A percentile compares a stretch with the other conserved stretches of the same genome.
Conservation (phyloP, 2,113 vertebrate genomes). For the Phocoena sinus region DNA sequence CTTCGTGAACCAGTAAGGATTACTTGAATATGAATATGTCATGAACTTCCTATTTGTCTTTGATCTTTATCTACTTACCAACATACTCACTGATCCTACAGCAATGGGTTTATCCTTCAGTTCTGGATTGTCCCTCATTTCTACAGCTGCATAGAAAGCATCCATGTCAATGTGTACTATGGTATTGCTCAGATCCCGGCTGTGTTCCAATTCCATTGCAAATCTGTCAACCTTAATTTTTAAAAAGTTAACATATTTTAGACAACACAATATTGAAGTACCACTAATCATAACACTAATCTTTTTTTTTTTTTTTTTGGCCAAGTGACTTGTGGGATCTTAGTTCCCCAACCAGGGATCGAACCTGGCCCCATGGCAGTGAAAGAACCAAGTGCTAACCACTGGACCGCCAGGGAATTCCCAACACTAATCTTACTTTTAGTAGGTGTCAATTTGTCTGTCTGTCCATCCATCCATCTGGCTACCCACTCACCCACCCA, state of each 20-base stretch:
- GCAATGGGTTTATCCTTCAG: slow-evolving; percentile 94
- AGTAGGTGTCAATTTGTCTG: neutral
- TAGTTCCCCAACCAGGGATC: neutral
- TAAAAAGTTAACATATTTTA: slow-evolving; percentile 17
- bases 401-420: neutral
- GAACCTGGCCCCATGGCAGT: neutral
- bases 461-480: neutral
- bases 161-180: slow-evolving; percentile 99
- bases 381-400: neutral
- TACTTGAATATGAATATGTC: neutral
- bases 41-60: neutral
- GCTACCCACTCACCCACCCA: neutral
- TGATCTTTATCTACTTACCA: slow-evolving; percentile 83
- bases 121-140: slow-evolving; percentile 94
- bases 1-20: neutral
- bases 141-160: slow-evolving; percentile 97
- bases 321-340: neutral
- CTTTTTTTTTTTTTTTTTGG: neutral
- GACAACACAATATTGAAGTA: neutral
- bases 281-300: neutral
- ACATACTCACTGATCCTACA: slow-evolving; percentile 95
- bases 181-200: slow-evolving; percentile 86
- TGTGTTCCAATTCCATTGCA: slow-evolving; percentile 84
- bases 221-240: slow-evolving; percentile 86
- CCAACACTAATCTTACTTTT: slow-evolving; percentile 20